Evolutionary conservation across 2,888 invertebrate species (phyloP).

Genomic region (Pyrrhosoma nymphula): DNA sequence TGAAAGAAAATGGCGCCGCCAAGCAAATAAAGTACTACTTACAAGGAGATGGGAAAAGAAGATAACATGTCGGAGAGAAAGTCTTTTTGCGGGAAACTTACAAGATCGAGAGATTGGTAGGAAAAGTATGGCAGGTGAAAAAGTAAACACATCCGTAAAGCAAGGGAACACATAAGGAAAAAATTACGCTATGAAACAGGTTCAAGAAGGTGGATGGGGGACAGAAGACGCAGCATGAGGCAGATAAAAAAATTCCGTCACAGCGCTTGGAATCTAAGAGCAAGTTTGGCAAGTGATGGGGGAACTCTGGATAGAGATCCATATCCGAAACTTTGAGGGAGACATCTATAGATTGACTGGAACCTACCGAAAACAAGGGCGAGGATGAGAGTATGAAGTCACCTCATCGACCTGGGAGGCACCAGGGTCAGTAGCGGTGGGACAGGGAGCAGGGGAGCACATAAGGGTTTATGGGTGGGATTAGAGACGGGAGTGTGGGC

Average conservation of each 20-base stretch:
- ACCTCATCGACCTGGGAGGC: background rate
- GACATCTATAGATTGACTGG: background rate
- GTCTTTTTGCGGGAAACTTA: too few species aligned
- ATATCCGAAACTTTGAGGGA: background rate
- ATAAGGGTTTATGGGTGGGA: background rate
- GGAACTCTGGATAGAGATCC: background rate
- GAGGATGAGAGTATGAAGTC: background rate
- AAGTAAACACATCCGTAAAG: background rate
- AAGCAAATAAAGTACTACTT: too few species aligned
- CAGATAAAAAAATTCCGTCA: background rate
- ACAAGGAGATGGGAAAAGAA: too few species aligned
- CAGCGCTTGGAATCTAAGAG: background rate
- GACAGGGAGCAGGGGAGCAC: background rate
- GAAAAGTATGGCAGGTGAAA: too few species aligned
- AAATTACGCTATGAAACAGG: background rate
- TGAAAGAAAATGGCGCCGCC: too few species aligned
- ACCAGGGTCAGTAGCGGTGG: background rate
- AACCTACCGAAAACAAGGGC: background rate
- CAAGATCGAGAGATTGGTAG: too few species aligned
- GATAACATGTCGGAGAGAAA: too few species aligned
- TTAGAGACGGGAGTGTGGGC: background rate
- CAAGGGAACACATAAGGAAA: background rate
- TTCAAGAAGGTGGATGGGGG: background rate
- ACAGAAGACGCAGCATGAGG: background rate
- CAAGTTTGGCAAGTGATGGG: background rate